Conservation (phyloP, 1,140 invertebrate genomes). For the Bombus huntii region DNA sequence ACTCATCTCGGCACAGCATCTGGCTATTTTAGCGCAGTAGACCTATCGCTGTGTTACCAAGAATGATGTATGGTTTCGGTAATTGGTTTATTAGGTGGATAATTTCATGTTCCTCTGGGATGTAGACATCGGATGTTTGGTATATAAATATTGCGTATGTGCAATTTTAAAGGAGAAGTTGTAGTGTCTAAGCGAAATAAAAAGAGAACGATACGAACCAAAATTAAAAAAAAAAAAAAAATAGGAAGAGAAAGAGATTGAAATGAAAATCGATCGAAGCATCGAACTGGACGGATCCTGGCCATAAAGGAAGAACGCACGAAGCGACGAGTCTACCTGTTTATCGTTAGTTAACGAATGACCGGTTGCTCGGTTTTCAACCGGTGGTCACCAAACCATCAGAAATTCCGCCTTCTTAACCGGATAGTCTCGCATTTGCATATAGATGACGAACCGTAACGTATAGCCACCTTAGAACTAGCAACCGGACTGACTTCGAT, state of each 20-base stretch:
- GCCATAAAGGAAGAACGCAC: not conserved
- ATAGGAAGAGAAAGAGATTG: not conserved
- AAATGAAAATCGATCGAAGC: not conserved
- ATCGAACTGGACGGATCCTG: not conserved
- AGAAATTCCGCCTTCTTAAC: conserved; percentile 32
- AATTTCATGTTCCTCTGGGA: too few species aligned
- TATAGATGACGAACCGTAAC: conserved; percentile 37
- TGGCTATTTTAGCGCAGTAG: too few species aligned
- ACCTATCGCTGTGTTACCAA: too few species aligned
- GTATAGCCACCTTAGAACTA: conserved; percentile 24
- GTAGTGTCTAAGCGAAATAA: too few species aligned
- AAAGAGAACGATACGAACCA: too few species aligned
- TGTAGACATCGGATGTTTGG: too few species aligned
- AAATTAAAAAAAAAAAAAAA: too few species aligned
- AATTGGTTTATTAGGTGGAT: too few species aligned
- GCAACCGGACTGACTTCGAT: conserved; percentile 7
- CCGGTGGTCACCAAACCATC: conserved; percentile 10
- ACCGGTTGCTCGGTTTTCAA: not conserved
- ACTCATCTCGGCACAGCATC: too few species aligned
- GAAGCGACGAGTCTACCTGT: conserved; percentile 1
- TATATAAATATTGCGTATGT: too few species aligned
- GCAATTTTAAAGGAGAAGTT: too few species aligned
- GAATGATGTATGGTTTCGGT: too few species aligned
- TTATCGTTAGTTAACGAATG: conserved; percentile 28
- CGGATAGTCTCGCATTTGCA: conserved; percentile 29